Evolutionary conservation across 2,113 vertebrate species (phyloP), one percentile per base, ranked within the genome.

Genomic region (Pelvicachromis taeniatus): DNA sequence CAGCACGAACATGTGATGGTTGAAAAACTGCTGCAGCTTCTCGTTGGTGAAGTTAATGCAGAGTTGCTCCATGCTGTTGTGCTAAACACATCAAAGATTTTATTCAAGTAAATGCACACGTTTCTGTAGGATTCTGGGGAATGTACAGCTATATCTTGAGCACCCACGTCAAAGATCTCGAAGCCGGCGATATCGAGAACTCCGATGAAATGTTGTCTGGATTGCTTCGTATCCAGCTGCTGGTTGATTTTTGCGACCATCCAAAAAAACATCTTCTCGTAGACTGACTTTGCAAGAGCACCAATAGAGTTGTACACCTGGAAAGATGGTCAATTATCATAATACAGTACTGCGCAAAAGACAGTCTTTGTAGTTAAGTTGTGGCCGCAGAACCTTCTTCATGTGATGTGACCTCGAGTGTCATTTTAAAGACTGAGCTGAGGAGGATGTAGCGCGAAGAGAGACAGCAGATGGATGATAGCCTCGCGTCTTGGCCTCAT

Each of bases 21-120:
- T 98, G 96, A 94, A 98, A 97, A 97, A 97, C 95, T 98, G 97
- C 78, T 98, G 97, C 94, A 98, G 95, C 85, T 98, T 98, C 94
- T 94, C 93, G 1, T 94, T 94, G 35, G 93, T 93, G 87, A 93
- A 94, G 8, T 93, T 93, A 9, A 93, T 97, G 63, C 97, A 97
- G 29, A 97, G 94, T 91, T 97, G 97, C 86, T 98, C 97, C 95
- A 97, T 92, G 91, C 95, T 85, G 91, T 95, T 97, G 78, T 42
- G 97, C 97, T 98, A 40, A 11, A 35, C 23, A 50, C 4, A 35
- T 2, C 6, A 6, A 26, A 70, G 4, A 13, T 11, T 6, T 4
- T 16, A n/a, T 81, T 68, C 0, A 12, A 53, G 4, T 6, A 23
- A 50, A 52, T 31, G 12, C 16, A 23, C 33, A 35, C 0, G 11